phyloP scores from a whole-genome alignment of 2,113 vertebrate species.

The Mola mola region DNA sequence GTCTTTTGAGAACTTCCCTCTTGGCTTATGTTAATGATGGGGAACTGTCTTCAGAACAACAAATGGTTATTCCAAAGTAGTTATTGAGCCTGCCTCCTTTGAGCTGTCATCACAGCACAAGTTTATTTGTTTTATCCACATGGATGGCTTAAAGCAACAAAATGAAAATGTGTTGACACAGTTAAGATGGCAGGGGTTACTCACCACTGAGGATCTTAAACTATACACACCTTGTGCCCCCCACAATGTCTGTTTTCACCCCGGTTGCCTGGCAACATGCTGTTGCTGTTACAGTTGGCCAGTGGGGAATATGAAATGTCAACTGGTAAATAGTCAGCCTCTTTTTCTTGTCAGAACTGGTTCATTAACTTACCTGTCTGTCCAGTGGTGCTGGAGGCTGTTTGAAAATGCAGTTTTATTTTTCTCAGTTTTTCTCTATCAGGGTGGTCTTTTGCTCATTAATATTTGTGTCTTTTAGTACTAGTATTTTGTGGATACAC shows the following conservation, averaged over 20 bases:
- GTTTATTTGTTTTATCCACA: too few relatives aligned
- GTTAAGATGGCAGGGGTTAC: conserved; percentile 9
- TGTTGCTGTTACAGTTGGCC: conserved; percentile 37
- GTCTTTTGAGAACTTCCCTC: too few relatives aligned
- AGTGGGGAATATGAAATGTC: conserved; percentile 31
- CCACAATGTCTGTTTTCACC: conserved; percentile 10
- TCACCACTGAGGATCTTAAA: conserved; percentile 26
- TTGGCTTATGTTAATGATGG: too few relatives aligned
- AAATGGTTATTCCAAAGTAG: too few relatives aligned
- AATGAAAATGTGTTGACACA: not conserved
- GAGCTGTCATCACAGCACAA: too few relatives aligned
- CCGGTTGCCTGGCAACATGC: conserved; percentile 75
- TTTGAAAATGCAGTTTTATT: not conserved
- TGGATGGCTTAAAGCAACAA: too few relatives aligned
- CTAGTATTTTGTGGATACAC: too few relatives aligned
- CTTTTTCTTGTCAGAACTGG: conserved; percentile 23
- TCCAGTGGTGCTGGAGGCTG: not conserved
- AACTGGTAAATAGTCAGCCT: conserved; percentile 26
- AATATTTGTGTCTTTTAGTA: too few relatives aligned
- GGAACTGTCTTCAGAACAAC: too few relatives aligned
- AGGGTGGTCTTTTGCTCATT: too few relatives aligned
- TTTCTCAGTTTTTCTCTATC: too few relatives aligned
- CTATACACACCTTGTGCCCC: not conserved
- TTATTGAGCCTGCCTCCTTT: too few relatives aligned
- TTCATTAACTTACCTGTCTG: conserved; percentile 26